These are phyloP conservation scores for Icerya purchasi DNA, from an alignment of 2,888 invertebrate genomes.

Conservation along the genomic window DNA sequence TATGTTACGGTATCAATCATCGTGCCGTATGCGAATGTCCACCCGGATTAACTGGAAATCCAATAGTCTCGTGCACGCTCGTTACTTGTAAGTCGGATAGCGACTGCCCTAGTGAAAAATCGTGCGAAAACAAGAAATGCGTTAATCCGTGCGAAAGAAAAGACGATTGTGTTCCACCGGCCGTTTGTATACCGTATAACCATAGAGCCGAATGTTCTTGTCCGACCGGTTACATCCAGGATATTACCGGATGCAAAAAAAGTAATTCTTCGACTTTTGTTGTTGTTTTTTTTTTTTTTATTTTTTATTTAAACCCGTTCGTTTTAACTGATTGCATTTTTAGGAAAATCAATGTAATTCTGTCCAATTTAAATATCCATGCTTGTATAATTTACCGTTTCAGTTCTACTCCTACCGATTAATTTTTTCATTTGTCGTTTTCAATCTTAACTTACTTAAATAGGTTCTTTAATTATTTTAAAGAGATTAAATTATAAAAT, in stretches of 20 bases:
- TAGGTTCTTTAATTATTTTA: too few relatives aligned
- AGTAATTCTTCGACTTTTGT: constrained; percentile 26
- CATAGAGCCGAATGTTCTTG: constrained; percentile 61
- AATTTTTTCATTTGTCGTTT: too few relatives aligned
- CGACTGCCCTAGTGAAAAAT: constrained; percentile 52
- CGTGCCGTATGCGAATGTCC: constrained; percentile 57
- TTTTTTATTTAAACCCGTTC: neutral
- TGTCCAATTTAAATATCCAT: too few relatives aligned
- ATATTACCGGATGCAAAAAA: constrained; percentile 49
- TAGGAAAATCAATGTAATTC: too few relatives aligned
- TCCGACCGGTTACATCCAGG: constrained; percentile 55
- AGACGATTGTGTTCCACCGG: constrained; percentile 58
- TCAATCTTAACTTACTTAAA: too few relatives aligned
- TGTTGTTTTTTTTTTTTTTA: neutral
- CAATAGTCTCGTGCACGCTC: constrained; percentile 50
- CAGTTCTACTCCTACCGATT: too few relatives aligned
- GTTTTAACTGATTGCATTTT: too few relatives aligned
- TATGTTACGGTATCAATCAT: constrained; percentile 54
- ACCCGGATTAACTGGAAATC: constrained; percentile 50
- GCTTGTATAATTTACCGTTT: too few relatives aligned
- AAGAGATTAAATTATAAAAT: too few relatives aligned
- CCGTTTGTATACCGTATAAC: constrained; percentile 51
- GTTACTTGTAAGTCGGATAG: constrained; percentile 60
- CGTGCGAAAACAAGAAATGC: constrained; percentile 59
- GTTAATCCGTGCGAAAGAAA: constrained; percentile 55